These are phyloP conservation scores for Diabrotica balteata DNA, from an alignment of 2,888 invertebrate species.

Conservation along the genomic window DNA sequence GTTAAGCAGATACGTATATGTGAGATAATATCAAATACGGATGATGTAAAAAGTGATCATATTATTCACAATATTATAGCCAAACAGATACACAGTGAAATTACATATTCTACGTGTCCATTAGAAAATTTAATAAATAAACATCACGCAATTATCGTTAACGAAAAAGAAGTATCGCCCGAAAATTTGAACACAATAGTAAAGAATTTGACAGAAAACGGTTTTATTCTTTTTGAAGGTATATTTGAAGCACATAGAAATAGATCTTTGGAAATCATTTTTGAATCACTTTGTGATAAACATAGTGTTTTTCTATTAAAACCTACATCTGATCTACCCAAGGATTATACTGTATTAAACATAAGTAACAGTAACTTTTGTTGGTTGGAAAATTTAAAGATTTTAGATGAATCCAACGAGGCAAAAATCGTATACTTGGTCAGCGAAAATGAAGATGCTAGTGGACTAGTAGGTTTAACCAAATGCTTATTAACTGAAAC, in stretches of 20 bases:
- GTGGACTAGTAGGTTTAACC: constrained; percentile 46
- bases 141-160: constrained; percentile 30
- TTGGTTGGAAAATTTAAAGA: constrained; percentile 52
- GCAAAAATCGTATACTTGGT: constrained; percentile 34
- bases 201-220: constrained; percentile 25
- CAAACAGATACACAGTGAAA: constrained; percentile 21
- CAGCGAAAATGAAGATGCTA: constrained; percentile 32
- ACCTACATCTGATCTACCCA: constrained; percentile 15
- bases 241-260: constrained; percentile 8
- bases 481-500: constrained; percentile 41
- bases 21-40: constrained; percentile 1
- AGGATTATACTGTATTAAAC: constrained; percentile 27
- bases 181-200: constrained; percentile 16
- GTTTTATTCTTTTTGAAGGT: constrained; percentile 37
- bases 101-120: constrained; percentile 9
- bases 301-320: constrained; percentile 22
- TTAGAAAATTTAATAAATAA: constrained; percentile 14
- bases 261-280: constrained; percentile 23
- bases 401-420: constrained; percentile 12
- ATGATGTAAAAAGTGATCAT: constrained; percentile 14
- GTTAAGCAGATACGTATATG: constrained; percentile 25
- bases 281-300: constrained; percentile 19
- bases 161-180: constrained; percentile 3
- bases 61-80: constrained; percentile 28
- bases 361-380: constrained; percentile 33